Evolutionary conservation across 2,113 vertebrate genomes (phyloP).

Genomic region (Elgaria multicarinata): DNA sequence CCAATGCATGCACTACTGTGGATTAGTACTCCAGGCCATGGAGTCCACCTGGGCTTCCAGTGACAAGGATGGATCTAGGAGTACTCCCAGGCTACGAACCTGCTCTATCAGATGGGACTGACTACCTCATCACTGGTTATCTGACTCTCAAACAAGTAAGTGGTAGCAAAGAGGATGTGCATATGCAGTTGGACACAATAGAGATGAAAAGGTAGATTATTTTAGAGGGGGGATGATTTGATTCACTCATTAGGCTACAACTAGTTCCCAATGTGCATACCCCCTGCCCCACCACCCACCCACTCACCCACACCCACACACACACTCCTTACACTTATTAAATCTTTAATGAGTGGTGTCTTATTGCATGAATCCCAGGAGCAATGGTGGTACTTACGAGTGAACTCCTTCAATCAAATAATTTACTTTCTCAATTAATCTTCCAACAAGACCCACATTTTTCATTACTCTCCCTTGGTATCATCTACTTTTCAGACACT

Average conservation of each 20-base stretch:
- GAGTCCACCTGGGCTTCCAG: too few species aligned
- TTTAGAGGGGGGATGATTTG: neutral
- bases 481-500: neutral
- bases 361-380: neutral
- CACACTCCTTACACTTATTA: neutral
- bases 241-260: neutral
- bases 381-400: neutral
- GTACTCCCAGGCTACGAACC: too few species aligned
- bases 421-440: constrained; percentile 15
- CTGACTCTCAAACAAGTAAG: too few species aligned
- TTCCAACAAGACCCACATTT: constrained; percentile 1
- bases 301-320: neutral
- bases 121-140: too few species aligned
- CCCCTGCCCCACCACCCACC: too few species aligned
- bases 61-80: too few species aligned
- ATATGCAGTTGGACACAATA: too few species aligned
- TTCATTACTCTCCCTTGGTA: neutral
- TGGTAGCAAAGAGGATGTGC: too few species aligned
- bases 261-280: neutral
- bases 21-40: too few species aligned
- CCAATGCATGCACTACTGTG: too few species aligned
- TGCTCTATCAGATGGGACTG: too few species aligned
- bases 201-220: too few species aligned
- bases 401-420: constrained; percentile 4
- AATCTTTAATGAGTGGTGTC: constrained; percentile 22